These are phyloP conservation scores for Conchocele bisecta DNA, from an alignment of 2,888 invertebrate genomes.

Conservation along the genomic window DNA sequence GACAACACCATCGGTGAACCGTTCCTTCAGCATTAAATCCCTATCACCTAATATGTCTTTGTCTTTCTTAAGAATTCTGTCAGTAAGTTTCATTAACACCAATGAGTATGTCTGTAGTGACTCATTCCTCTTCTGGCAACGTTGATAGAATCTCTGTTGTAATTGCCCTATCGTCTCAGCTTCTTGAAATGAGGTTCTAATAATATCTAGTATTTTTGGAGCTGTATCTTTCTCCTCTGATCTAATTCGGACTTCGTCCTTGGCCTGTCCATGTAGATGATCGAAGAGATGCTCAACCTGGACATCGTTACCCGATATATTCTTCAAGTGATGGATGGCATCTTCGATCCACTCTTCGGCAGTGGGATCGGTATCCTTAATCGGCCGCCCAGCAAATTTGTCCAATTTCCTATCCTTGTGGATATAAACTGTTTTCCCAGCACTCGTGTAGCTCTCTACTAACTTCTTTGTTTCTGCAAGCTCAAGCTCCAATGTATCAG, in stretches of 20 bases:
- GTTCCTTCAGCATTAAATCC: slow-evolving; percentile 23
- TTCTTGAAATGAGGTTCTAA: slow-evolving; percentile 12
- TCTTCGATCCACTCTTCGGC: slow-evolving; percentile 28
- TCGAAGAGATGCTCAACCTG: slow-evolving; percentile 17
- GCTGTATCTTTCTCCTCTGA: slow-evolving; percentile 17
- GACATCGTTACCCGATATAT: slow-evolving; percentile 8
- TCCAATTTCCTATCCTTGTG: slow-evolving; percentile 19
- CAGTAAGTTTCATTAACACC: slow-evolving; percentile 17
- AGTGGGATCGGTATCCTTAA: slow-evolving; percentile 4
- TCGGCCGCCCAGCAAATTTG: slow-evolving; percentile 16
- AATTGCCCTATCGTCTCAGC: slow-evolving; percentile 25
- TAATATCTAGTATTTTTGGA: slow-evolving; percentile 18
- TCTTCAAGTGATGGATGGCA: slow-evolving; percentile 10
- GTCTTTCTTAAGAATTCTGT: slow-evolving; percentile 12
- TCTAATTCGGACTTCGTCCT: slow-evolving; percentile 10
- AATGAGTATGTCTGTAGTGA: slow-evolving; percentile 30
- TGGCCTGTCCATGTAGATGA: slow-evolving; percentile 17
- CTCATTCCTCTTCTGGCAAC: slow-evolving; percentile 21
- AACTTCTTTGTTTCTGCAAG: no score
- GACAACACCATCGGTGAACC: slow-evolving; percentile 22
- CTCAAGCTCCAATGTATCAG: no score
- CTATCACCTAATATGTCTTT: slow-evolving; percentile 9
- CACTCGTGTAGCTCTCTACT: no score
- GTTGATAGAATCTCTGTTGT: slow-evolving; percentile 27
- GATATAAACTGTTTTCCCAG: slow-evolving; percentile 18